These are phyloP conservation scores for Acrocephalus arundinaceus DNA, from an alignment of 2,113 vertebrate species.

Conservation along the genomic window DNA sequence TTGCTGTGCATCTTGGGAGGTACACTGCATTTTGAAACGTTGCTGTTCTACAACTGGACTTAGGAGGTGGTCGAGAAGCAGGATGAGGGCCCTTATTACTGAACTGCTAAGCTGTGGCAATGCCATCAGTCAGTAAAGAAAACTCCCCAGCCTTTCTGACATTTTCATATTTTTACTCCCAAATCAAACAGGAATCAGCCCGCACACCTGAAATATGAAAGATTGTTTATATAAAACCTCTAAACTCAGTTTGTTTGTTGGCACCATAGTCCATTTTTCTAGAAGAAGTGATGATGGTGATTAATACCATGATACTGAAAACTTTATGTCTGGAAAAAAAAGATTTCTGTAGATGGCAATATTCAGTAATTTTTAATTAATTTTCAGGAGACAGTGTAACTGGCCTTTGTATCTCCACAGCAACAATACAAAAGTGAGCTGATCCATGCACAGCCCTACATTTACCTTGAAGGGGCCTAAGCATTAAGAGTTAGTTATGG, in stretches of 20 bases:
- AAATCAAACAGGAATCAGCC: not conserved
- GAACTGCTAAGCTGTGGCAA: not conserved
- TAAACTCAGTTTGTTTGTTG: not conserved
- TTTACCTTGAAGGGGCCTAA: not conserved
- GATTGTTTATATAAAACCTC: rapidly evolving
- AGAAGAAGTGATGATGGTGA: not conserved
- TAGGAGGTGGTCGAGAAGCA: not conserved
- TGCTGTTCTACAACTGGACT: not conserved
- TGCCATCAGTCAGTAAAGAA: not conserved
- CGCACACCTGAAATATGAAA: not conserved
- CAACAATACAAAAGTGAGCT: not conserved
- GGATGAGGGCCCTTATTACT: not conserved
- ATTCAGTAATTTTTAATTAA: not conserved
- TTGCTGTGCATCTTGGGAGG: not conserved
- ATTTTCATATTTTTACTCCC: not conserved
- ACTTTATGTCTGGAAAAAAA: not conserved
- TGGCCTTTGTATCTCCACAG: not conserved
- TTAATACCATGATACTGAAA: not conserved
- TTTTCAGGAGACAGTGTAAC: not conserved
- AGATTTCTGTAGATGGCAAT: rapidly evolving
- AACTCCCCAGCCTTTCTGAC: not conserved
- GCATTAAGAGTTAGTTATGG: not conserved
- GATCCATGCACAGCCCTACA: rapidly evolving
- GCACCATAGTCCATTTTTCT: not conserved
- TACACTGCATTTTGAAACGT: not conserved